Conservation (phyloP, 2,888 invertebrate species). For the Dasysyrphus albostriatus region DNA sequence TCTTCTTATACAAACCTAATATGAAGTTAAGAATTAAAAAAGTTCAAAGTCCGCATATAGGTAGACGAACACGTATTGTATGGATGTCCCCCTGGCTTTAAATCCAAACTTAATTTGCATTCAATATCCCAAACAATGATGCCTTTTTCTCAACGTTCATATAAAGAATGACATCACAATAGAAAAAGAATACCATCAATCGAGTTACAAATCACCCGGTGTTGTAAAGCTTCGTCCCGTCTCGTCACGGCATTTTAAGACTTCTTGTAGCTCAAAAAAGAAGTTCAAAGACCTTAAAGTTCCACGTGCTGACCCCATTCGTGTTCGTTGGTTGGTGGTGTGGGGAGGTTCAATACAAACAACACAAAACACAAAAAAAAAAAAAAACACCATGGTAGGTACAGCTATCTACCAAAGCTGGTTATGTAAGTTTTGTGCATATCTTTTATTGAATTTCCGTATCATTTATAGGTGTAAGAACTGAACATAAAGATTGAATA, state of each 20-base stretch:
- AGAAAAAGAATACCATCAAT: conserved; percentile 16
- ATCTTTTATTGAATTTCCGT: conserved; percentile 15
- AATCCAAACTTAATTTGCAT: conserved; percentile 5
- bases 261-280: conserved; percentile 24
- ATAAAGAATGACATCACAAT: conserved; percentile 12
- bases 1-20: background rate
- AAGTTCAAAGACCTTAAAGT: conserved; percentile 70
- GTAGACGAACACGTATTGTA: background rate
- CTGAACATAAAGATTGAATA: background rate
- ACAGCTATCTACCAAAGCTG: background rate
- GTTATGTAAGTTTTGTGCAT: conserved; percentile 28
- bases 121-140: background rate
- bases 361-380: too few relatives aligned
- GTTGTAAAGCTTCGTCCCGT: conserved; percentile 5
- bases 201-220: conserved; percentile 3
- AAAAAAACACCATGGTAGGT: background rate
- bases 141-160: background rate
- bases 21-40: background rate
- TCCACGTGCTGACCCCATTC: conserved; percentile 73
- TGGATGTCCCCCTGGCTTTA: background rate
- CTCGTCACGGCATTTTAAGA: conserved; percentile 7
- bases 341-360: background rate
- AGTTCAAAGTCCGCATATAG: conserved; percentile 2
- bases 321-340: conserved; percentile 20
- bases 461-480: background rate